These are phyloP conservation scores for Callaeas wilsoni DNA, from an alignment of 2,113 vertebrate genomes.

Conservation along the genomic window DNA sequence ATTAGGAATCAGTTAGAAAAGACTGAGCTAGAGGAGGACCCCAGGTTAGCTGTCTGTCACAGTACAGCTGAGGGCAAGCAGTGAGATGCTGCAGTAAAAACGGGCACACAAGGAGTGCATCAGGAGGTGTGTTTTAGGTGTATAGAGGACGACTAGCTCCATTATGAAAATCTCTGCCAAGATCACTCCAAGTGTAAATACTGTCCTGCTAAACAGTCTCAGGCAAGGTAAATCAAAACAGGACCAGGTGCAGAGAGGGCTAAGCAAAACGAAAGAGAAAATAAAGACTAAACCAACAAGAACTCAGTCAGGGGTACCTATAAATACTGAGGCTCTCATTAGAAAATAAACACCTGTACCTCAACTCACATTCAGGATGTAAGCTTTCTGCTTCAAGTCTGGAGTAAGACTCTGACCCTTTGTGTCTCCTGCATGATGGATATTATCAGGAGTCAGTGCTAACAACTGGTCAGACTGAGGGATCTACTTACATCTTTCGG, in stretches of 20 bases:
- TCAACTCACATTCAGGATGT: not conserved
- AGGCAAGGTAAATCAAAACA: not conserved
- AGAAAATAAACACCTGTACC: not conserved
- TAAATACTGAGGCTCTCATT: not conserved
- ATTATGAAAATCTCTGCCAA: not conserved
- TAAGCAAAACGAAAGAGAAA: not conserved
- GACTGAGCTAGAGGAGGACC: not conserved
- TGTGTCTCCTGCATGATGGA: not conserved
- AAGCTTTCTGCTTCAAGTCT: not conserved
- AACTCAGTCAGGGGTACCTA: not conserved
- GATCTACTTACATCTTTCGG: not conserved
- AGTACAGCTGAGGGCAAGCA: not conserved
- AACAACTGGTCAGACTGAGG: not conserved
- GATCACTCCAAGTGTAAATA: not conserved
- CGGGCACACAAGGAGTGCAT: not conserved
- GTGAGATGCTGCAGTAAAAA: not conserved
- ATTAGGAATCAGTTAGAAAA: slow-evolving; percentile 6
- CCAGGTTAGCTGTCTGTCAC: not conserved
- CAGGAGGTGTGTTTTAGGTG: not conserved
- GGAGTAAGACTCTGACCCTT: not conserved
- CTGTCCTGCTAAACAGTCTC: not conserved
- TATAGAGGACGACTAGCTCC: not conserved
- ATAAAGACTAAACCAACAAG: not conserved
- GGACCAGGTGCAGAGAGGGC: not conserved
- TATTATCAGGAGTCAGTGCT: not conserved